Evolutionary conservation across 2,888 invertebrate genomes (phyloP), one percentile per base, ranked within the genome.

Genomic region (Tenthredo mesomela): DNA sequence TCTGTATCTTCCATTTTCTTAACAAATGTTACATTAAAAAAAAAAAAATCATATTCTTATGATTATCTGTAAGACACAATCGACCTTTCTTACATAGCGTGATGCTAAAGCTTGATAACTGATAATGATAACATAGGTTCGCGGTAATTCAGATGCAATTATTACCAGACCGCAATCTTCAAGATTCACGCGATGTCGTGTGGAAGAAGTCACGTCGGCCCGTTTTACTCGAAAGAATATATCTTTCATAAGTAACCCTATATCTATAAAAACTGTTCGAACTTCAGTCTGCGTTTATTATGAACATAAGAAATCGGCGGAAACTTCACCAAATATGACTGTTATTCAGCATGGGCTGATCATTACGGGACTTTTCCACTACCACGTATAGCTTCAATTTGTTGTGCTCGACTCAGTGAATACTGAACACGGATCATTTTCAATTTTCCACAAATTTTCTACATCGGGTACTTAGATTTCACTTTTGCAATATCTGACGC

Each of bases 171-270:
- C n/a, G 73, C 37, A 73, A 73, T 73, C 73, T 73, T 25, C 4
- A 73, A 73, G 73, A 73, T 73, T 40, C 73, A 73, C 73, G 73
- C 73, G 73, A 73, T 73, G 73, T 43, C 73, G 40, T 73, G 73
- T 73, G 67, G 67, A 67, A 67, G 33, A 15, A 67, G 33, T 29
- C 67, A 29, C 33, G 67, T 67, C 67, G 12, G 6, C 1, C 18
- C 6, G 67, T 67, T 67, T 33, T 33, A 25, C 15, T 33, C 29
- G 67, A 33, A 33, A 33, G 33, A 67, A 67, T 33, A 33, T 67
- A 67, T 33, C 33, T 33, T 4, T 7, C 29, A 33, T 18, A 67
- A 25, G 67, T 67, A 1, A 18, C 33, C 33, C 7, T 33, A 33
- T 33, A 67, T 67, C 33, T 15, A 61, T 61, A 25, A 61, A 25